phyloP scores from a whole-genome alignment of 1,140 invertebrate species.

The Halesus radiatus region DNA sequence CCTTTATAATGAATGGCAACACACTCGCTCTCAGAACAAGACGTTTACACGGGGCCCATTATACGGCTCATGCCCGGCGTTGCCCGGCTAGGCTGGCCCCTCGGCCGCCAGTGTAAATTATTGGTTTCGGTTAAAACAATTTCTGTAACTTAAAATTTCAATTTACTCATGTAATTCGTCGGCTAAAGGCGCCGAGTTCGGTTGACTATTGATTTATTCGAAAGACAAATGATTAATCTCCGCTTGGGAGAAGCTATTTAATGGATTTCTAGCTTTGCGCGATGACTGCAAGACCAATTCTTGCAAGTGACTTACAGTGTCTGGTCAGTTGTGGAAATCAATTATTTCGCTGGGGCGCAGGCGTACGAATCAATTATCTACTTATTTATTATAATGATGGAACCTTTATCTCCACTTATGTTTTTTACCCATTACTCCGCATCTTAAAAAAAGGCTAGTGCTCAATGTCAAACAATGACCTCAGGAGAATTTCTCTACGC shows the following conservation, averaged over 20 bases:
- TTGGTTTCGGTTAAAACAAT: conserved; percentile 42
- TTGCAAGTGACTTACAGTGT: no score
- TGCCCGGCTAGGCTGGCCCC: not conserved
- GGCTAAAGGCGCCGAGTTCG: conserved; percentile 29
- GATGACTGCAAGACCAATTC: not conserved
- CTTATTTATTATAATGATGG: no score
- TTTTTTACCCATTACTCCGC: no score
- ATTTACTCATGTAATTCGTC: conserved; percentile 40
- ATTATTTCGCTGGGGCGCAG: no score
- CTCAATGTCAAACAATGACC: no score
- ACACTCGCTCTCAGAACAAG: conserved; percentile 35
- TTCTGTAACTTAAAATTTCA: conserved; percentile 42
- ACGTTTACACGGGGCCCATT: conserved; percentile 37
- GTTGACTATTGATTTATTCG: conserved; percentile 28
- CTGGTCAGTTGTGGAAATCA: no score
- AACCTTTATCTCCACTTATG: no score
- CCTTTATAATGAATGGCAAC: conserved; percentile 52
- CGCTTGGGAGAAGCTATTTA: not conserved
- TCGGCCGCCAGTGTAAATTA: conserved; percentile 29
- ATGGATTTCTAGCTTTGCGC: not conserved
- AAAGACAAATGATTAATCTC: conserved; percentile 24
- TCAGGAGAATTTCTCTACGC: no score
- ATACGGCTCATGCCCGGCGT: not conserved
- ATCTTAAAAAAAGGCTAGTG: no score
- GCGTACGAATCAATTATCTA: no score